These are phyloP conservation scores for Drosophila birchii DNA, from an alignment of 2,888 invertebrate genomes.

Conservation along the genomic window DNA sequence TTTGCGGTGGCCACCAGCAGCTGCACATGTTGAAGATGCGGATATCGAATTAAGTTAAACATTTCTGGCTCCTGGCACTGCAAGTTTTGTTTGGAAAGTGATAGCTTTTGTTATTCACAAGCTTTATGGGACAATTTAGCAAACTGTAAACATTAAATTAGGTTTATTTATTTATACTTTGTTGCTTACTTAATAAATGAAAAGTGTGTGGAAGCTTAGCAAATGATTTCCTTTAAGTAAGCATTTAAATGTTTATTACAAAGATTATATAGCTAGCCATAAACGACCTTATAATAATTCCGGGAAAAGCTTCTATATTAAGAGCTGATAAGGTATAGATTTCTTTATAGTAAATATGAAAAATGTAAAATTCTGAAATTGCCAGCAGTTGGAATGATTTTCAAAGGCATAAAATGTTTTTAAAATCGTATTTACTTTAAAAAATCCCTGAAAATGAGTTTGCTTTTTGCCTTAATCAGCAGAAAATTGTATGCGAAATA, in stretches of 20 bases:
- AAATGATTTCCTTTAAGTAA: not conserved
- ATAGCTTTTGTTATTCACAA: not conserved
- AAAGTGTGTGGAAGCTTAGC: not conserved
- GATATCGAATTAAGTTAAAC: conserved; percentile 24
- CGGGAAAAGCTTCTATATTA: not conserved
- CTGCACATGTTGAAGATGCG: conserved; percentile 23
- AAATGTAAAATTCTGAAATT: not conserved
- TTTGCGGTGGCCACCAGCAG: conserved; percentile 17
- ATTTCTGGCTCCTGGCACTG: conserved; percentile 23
- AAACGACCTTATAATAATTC: not conserved
- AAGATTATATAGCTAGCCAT: too few relatives aligned
- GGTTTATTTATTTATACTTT: not conserved
- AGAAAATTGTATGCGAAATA: conserved; percentile 26
- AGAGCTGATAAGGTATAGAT: not conserved
- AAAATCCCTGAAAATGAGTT: not conserved
- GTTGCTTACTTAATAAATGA: not conserved
- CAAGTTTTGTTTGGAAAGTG: conserved; percentile 12
- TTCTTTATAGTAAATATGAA: not conserved
- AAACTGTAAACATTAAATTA: not conserved
- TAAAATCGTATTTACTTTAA: not conserved
- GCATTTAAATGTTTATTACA: too few relatives aligned
- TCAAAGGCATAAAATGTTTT: not conserved
- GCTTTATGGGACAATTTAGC: not conserved
- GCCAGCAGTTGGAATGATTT: not conserved
- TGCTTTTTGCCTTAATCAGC: conserved; percentile 31